Base-by-base conservation (phyloP, 2,888 invertebrate species). In the Notodonta dromedarius region DNA sequence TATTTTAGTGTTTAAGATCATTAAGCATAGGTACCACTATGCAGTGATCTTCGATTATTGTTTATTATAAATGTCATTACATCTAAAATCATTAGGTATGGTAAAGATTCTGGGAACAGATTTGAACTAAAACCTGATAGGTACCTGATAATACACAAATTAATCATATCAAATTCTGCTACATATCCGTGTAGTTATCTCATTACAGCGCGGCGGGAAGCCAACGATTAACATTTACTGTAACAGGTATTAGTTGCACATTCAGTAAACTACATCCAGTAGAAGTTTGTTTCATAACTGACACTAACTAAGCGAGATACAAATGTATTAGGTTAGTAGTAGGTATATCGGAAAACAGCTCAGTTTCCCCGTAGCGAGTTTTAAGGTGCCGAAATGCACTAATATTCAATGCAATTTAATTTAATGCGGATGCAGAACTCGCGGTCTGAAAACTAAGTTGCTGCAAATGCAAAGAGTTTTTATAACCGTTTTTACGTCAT, bases 241-340 rank as follows among this genome's bases (percentile, higher is more conserved):
- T 68, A 61, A 58, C 64, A 59, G 62, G 65, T 69, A 75, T 68
- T 62, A 59, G 65, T 67, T 73, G 69, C 70, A 54, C 54, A n/a
- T 39, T 39, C 60, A 60, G 55, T 56, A 51, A 74, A 67, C 70
- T 74, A 63, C 59, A 67, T 65, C 70, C 78, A 77, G 75, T 71
- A 71, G 79, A 85, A 87, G 80, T 86, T 87, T 83, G 80, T 82
- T 84, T 57, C 73, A 58, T 63, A 83, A 78, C 83, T 80, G 71
- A 74, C 67, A 78, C 79, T 73, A 82, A 83, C 80, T 80, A 74
- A 77, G 69, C 74, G 73, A 73, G 73, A 67, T 70, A n/a, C n/a
- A 72, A 74, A 73, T 72, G 70, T 74, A 67, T 24, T 24, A 24
- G 24, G 24, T 24, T 2, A 63, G 73, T 72, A 77, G 75, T 80